Conservation (phyloP, 2,113 vertebrate species). For the Oreochromis tanganicae region DNA sequence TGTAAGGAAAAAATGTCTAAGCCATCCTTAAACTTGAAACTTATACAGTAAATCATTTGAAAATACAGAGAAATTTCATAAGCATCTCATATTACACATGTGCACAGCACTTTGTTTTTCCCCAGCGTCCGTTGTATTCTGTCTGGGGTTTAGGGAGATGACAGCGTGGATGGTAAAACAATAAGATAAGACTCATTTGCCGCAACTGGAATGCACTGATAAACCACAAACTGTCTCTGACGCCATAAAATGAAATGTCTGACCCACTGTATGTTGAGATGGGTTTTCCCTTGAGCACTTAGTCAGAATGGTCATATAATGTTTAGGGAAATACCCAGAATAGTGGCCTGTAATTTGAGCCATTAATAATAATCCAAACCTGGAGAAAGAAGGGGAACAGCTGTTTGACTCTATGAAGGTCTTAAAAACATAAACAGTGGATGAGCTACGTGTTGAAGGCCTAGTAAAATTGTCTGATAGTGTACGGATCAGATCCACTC, state of each 20-base stretch:
- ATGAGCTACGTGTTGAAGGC: not conserved
- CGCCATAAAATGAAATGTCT: not conserved
- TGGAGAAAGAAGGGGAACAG: not conserved
- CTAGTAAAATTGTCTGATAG: not conserved
- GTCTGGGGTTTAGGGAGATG: constrained; percentile 2
- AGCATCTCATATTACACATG: constrained; percentile 1
- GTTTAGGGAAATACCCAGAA: constrained; percentile 13
- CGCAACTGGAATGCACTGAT: constrained; percentile 13
- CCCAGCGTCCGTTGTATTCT: not conserved
- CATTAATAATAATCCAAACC: not conserved
- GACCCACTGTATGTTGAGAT: not conserved
- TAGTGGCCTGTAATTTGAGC: not conserved
- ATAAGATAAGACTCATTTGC: constrained; percentile 37
- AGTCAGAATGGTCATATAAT: not conserved
- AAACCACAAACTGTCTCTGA: constrained; percentile 25
- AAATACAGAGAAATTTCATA: constrained; percentile 9
- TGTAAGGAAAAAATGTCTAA: not conserved
- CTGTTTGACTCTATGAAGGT: not conserved
- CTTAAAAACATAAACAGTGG: not conserved
- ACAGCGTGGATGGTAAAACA: constrained; percentile 24
- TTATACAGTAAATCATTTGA: constrained; percentile 7
- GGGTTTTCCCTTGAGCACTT: not conserved
- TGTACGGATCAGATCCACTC: not conserved
- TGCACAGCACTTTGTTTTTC: constrained; percentile 17
- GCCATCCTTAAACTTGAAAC: not conserved